Percentiles rank a stretch among this genome's conserved stretches.
phyloP scores from a whole-genome alignment of 2,113 vertebrate species.

The Callospermophilus lateralis region DNA sequence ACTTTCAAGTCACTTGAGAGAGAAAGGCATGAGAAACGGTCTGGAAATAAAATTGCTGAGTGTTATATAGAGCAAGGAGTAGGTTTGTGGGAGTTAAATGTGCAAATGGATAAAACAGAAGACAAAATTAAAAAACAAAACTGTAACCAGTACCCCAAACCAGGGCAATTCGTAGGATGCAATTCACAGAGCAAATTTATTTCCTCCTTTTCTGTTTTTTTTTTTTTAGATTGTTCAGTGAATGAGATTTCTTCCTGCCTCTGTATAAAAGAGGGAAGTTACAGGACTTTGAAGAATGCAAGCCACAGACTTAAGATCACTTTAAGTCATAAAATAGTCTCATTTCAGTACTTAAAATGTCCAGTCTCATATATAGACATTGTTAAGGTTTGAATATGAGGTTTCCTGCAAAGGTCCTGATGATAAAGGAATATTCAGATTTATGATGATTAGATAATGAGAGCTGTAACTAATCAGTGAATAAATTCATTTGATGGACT shows the following conservation, averaged over 20 bases:
- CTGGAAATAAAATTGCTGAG: conserved; percentile 53
- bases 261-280: not conserved
- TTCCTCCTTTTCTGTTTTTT: conserved; percentile 9
- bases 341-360: conserved; percentile 6
- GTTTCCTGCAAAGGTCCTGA: too few relatives aligned
- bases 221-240: not conserved
- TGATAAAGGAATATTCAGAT: too few relatives aligned
- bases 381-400: too few relatives aligned
- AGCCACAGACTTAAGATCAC: not conserved
- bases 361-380: not conserved
- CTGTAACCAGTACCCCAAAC: not conserved
- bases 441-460: too few relatives aligned
- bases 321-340: not conserved
- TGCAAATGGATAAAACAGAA: conserved; percentile 50
- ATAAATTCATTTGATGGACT: too few relatives aligned
- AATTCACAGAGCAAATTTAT: conserved; percentile 49
- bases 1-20: conserved; percentile 39
- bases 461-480: too few relatives aligned
- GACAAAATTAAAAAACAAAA: not conserved
- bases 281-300: not conserved
- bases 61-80: not conserved
- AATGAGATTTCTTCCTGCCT: not conserved
- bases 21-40: conserved; percentile 36
- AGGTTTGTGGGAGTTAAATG: conserved; percentile 45
- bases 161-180: not conserved